Evolutionary conservation across 2,797 vertebrate genomes (phyloP), one percentile per base, ranked within the genome.

Genomic region (Oophaga sylvatica): DNA sequence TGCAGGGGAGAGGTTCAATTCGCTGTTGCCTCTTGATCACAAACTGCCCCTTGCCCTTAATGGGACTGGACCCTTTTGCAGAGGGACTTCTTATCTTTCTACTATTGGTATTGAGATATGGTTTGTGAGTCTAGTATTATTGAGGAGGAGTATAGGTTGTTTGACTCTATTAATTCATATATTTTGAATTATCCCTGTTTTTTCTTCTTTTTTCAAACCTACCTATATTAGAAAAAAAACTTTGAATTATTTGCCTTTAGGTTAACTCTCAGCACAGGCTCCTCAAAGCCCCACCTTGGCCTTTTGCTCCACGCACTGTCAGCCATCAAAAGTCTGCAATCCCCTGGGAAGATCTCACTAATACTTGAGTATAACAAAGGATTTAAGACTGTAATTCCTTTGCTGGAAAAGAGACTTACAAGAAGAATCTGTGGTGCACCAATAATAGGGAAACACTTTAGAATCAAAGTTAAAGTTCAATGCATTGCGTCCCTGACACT

Each of bases 371-470:
- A 75, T 76, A 41, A 75, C 57, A 76, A 77, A 67, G 71, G 80
- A 81, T 87, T 63, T 26, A 87, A 63, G 11, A 57, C 67, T 22
- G 67, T 63, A 87, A 81, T 87, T 81, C 26, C 76, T 19, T 80
- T 53, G 11, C 79, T 62, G 85, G 59, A 57, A 53, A 53, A 57
- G 57, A 31, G 65, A 67, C 68, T 62, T 26, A 17, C 68, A 62
- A 63, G 22, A 63, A 41, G 57, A 56, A 3, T 29, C 53, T 63
- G 60, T 67, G 81, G 67, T n/a, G 63, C 22, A 60, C 41, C 68
- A 17, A 60, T 17, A 9, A 48, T 26, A 17, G 56, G 19, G 35
- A n/a, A 81, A 71, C 73, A 86, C 80, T 86, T 71, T 80, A 29
- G 85, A 80, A 80, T 73, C 53, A 86, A 71, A 80, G 41, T 19